Evolutionary conservation across 2,888 invertebrate genomes (phyloP).

Genomic region (Tholera decimalis): DNA sequence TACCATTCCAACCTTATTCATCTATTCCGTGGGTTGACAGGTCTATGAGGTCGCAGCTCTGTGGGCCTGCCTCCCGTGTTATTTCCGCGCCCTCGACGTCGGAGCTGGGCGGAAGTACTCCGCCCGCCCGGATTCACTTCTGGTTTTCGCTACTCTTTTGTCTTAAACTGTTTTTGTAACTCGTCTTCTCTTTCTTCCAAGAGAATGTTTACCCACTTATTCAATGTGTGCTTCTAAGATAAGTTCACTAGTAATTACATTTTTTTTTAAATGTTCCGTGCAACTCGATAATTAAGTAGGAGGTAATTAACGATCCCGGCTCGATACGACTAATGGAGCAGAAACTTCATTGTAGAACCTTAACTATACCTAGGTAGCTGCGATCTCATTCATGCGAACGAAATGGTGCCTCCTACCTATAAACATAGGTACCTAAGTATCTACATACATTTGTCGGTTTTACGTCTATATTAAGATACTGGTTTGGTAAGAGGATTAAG

Average conservation of each 20-base stretch:
- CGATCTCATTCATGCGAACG: conserved; percentile 35
- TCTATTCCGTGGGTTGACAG: too few relatives aligned
- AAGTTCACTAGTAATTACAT: conserved; percentile 61
- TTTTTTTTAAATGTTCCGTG: conserved; percentile 38
- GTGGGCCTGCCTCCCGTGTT: conserved; percentile 75
- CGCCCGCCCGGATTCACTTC: conserved; percentile 89
- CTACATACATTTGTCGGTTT: conserved; percentile 5
- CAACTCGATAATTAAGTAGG: conserved; percentile 49
- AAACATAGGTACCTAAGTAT: neutral
- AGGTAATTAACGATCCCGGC: conserved; percentile 51
- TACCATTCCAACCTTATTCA: too few relatives aligned
- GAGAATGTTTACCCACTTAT: conserved; percentile 73
- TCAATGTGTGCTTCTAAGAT: conserved; percentile 64
- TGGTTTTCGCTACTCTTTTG: conserved; percentile 90
- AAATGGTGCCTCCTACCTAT: neutral
- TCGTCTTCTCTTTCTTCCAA: conserved; percentile 80
- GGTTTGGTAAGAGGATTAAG: neutral
- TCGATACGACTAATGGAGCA: conserved; percentile 53
- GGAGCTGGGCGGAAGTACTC: conserved; percentile 79
- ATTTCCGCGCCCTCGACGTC: conserved; percentile 78
- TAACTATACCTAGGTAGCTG: conserved; percentile 31
- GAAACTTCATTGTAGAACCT: conserved; percentile 43
- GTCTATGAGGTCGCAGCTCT: conserved; percentile 67
- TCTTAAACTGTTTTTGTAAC: conserved; percentile 88
- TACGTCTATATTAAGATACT: neutral